Evolutionary conservation across 2,797 vertebrate species (phyloP), one percentile per base, ranked within the genome.

Genomic region (Channallabes apus): DNA sequence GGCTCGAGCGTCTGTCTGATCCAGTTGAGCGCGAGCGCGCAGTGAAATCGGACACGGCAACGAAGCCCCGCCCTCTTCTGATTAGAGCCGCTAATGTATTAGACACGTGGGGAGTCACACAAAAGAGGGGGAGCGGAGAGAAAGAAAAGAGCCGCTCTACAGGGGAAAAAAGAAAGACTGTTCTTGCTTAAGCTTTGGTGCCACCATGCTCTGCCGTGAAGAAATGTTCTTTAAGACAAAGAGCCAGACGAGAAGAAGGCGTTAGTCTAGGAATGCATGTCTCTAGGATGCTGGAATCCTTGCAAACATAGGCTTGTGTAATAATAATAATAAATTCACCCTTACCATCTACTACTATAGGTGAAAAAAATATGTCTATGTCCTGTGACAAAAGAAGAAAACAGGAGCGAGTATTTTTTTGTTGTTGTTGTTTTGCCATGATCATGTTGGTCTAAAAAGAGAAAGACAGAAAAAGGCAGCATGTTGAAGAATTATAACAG

Each of bases 121-220:
- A 94, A 94, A 94, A 91, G 84, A 86, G 85, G 90, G 90, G 90
- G 89, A 86, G 86, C 81, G 64, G 56, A 87, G 79, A n/a, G 72
- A 87, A 84, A 85, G 84, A 86, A 84, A 84, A 88, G 85, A 71
- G 89, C 38, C 56, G 72, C 59, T 54, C 12, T 54, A 72, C 86
- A 83, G 71, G 72, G 88, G 59, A 82, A 90, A 86, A 84, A 18
- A 82, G 85, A 88, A 93, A 84, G 72, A 88, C 91, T 87, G 73
- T 81, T 87, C 79, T 14, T 69, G 76, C 91, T 86, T 54, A 93
- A 94, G 92, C 94, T 95, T 88, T 95, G 94, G 94, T 95, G 94
- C 95, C 95, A 94, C 94, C 94, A 92, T 94, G 94, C 94, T 95
- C 93, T 92, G 32, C 83, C 90, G 80, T 61, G 88, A 93, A 94